These are phyloP conservation scores for Pluvianellus socialis DNA, from an alignment of 2,113 vertebrate species.

Conservation along the genomic window DNA sequence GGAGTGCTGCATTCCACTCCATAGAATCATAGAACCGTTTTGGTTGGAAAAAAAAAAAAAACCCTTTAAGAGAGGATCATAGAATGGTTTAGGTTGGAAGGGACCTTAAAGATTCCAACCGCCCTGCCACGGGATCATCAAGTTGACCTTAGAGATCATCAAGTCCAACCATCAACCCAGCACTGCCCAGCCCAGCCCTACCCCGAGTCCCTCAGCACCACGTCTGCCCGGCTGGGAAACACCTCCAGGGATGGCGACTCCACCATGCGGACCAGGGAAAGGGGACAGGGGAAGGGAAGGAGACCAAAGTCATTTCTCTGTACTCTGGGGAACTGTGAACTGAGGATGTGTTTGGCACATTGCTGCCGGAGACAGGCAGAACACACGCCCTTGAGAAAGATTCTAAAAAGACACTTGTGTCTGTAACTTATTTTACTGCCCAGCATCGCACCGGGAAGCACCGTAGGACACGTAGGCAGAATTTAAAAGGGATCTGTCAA, in stretches of 20 bases:
- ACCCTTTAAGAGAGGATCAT: no score
- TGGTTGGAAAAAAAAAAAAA: neutral
- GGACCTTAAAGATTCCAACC: no score
- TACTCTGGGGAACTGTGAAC: neutral
- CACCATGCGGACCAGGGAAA: neutral
- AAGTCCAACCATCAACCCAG: neutral
- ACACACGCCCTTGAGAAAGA: neutral
- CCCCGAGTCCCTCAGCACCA: neutral
- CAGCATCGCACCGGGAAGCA: neutral
- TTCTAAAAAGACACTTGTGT: neutral
- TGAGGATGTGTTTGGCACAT: neutral
- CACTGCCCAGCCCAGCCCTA: neutral
- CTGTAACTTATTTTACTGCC: neutral
- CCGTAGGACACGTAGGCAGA: neutral
- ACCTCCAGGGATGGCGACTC: neutral
- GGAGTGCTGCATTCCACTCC: neutral
- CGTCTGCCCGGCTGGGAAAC: neutral
- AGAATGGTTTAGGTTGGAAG: no score
- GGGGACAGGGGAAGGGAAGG: neutral
- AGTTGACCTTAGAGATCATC: neutral
- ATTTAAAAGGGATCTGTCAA: neutral
- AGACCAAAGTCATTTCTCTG: neutral
- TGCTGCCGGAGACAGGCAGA: neutral
- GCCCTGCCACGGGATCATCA: no score
- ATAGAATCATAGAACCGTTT: fast-evolving